Conservation (phyloP, 1,140 invertebrate species). For the Ruditapes philippinarum region DNA sequence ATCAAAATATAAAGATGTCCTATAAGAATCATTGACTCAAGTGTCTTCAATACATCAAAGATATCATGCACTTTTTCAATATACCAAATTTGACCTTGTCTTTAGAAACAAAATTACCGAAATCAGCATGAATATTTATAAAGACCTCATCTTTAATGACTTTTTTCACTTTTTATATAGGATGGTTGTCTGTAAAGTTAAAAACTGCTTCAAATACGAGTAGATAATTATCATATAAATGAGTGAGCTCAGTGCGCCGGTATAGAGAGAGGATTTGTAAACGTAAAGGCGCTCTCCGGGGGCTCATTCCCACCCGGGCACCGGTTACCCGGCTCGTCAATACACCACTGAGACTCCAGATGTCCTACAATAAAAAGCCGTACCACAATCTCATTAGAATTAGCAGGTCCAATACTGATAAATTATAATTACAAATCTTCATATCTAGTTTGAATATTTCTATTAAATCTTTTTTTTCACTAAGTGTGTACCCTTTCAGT, state of each 20-base stretch:
- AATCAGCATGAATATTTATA: constrained; percentile 69
- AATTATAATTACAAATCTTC: constrained; percentile 6
- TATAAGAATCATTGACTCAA: constrained; percentile 44
- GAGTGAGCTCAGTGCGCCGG: not conserved
- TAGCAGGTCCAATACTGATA: not conserved
- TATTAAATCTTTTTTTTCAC: no score
- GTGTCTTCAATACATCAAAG: constrained; percentile 53
- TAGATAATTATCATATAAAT: constrained; percentile 66
- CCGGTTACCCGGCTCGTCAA: not conserved
- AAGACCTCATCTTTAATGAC: constrained; percentile 64
- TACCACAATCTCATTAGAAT: constrained; percentile 1
- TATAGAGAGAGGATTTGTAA: constrained; percentile 51
- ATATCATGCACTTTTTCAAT: constrained; percentile 54
- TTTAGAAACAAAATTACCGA: constrained; percentile 63
- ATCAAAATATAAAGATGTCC: constrained; percentile 50
- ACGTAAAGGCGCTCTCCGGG: constrained; percentile 34
- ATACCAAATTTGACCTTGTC: constrained; percentile 51
- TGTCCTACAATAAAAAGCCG: not conserved
- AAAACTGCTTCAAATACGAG: constrained; percentile 36
- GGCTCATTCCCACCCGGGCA: constrained; percentile 44
- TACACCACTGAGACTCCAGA: constrained; percentile 27
- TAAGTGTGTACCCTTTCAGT: no score
- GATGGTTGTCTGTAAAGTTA: constrained; percentile 38
- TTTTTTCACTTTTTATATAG: constrained; percentile 66
- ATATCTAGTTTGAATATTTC: not conserved